phyloP scores from a whole-genome alignment of 64 coral and sea anemone genomes.

The Stylophora pistillata region DNA sequence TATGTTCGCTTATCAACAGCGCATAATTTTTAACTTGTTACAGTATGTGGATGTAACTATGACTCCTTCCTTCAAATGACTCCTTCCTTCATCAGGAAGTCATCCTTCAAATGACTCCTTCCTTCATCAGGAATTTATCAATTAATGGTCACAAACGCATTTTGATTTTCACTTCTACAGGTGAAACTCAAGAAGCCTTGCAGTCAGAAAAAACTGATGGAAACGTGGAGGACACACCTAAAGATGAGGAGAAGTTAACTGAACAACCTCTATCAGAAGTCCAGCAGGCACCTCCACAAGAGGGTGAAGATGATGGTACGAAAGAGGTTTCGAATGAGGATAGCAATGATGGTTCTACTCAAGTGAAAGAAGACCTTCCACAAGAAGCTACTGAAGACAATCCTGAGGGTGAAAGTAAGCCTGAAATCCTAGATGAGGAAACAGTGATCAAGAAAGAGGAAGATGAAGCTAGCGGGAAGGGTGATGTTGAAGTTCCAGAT shows the following conservation, averaged over 20 bases:
- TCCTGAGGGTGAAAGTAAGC: constrained; percentile 14
- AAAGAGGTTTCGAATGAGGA: background rate
- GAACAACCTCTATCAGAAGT: background rate
- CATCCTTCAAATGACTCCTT: background rate
- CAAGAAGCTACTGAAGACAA: background rate
- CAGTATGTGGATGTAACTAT: too few species aligned
- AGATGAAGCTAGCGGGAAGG: background rate
- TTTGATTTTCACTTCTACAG: background rate
- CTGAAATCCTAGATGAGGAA: constrained; percentile 2
- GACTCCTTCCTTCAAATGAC: too few species aligned
- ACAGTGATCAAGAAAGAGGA: constrained; percentile 4
- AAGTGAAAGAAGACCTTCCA: background rate
- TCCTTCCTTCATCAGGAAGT: background rate
- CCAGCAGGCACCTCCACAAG: background rate
- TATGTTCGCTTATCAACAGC: too few species aligned
- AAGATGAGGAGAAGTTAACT: background rate
- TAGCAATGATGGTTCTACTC: background rate
- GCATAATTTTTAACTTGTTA: too few species aligned
- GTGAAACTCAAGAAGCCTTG: background rate
- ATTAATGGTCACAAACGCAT: background rate
- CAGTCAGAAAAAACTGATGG: background rate
- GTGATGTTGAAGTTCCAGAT: background rate
- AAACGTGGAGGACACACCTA: background rate
- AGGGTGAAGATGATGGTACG: background rate
- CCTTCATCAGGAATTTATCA: background rate